Evolutionary conservation across 2,797 vertebrate species (phyloP), one percentile per base, ranked within the genome.

Genomic region (Spondyliosoma cantharus): DNA sequence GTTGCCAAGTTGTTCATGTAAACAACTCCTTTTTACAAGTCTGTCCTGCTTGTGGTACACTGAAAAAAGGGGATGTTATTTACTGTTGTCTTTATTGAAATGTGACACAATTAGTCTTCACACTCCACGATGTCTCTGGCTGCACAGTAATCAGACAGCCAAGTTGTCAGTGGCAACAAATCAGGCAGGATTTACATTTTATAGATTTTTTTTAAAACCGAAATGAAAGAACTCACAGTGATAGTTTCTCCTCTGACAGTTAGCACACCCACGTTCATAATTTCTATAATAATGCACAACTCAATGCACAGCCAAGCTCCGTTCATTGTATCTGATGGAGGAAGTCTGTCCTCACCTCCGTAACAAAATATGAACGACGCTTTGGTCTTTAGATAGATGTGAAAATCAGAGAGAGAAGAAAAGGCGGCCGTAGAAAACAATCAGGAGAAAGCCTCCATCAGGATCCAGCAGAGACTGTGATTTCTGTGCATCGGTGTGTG

Each of bases 331-430:
- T 20, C 43, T 43, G 22, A 53, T 0, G 22, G 14, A 57, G 27
- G 25, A 75, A 11, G 29, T 27, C 46, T 14, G 54, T 59, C 16
- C 11, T 20, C 43, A 29, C 54, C 48, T 72, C 15, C 1, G 15
- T 25, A 20, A 19, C 24, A 61, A 56, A 71, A 15, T 20, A 67
- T 48, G 71, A 76, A 69, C 9, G 46, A 61, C 62, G 79, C 22
- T 49, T 83, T 70, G 56, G 59, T 70, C 45, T 78, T 82, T 57
- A 68, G 74, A 83, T 70, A 71, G 67, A 68, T 48, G 45, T 52
- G 56, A 61, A 80, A 67, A 22, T 61, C 52, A 50, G 25, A 62
- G 22, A 25, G 48, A 27, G 32, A 79, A 81, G 56, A 73, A 56
- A 56, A 74, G 54, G 59, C 73, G 71, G 67, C 37, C 19, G 48